Evolutionary conservation across 1,140 invertebrate genomes (phyloP), one percentile per base, ranked within the genome.

Genomic region (Oreohelix idahoensis): DNA sequence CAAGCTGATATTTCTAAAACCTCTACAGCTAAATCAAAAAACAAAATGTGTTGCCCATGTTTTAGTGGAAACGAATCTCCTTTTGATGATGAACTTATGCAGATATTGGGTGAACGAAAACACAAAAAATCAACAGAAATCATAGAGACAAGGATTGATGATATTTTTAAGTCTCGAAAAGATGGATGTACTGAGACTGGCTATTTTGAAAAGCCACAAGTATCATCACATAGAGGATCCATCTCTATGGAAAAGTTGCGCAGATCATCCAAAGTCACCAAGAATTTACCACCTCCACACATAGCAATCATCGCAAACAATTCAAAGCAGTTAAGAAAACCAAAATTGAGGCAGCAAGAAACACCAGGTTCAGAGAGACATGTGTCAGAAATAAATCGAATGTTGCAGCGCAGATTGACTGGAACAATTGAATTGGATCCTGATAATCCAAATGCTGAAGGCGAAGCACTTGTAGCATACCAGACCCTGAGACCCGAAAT

Each of bases 301-400:
- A 29, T 5, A 53, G 74, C 74, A 29, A 35, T 76, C 13, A 29
- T 2, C 1, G n/a, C 11, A 13, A 49, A 13, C 26, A 76, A 76
- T 26, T 76, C 23, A 35, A 51, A 36, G 36, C 8, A n/a, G 29
- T 13, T 36, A 20, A 42, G 23, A 8, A 76, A 53, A 17, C 32
- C 17, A 35, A 66, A 66, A 35, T 8, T 66, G 4, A 29, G 32
- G n/a, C 39, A n/a, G 26, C 13, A 51, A 51, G 23, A 11, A 53
- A n/a, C 1, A 1, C 1, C 42, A 26, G 45, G 4, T 8, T 5
- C 1, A 51, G 74, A 76, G 32, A 51, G 10, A 15, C 11, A 76
- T 29, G 11, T 76, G 1, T 35, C 32, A 29, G 74, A 76, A 76
- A 76, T 76, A 10, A 76, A 76, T 35, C n/a, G 17, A 35, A 76